Evolutionary conservation across 2,797 vertebrate species (phyloP).

Genomic region (Triplophysa bombifrons): DNA sequence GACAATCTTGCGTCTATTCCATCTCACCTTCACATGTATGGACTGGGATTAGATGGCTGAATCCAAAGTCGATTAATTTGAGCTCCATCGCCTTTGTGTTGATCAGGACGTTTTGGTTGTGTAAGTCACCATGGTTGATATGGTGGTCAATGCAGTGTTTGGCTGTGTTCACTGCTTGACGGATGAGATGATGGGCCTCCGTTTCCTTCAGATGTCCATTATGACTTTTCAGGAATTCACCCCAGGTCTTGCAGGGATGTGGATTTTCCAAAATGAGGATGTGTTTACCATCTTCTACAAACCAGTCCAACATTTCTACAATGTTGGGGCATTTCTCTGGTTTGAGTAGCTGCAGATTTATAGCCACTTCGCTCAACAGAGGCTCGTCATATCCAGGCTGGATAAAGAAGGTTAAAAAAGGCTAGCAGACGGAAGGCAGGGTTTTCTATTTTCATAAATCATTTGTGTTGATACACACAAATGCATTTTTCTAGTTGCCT

Average conservation of each 20-base stretch:
- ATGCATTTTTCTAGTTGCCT: too few relatives aligned
- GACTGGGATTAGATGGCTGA: too few relatives aligned
- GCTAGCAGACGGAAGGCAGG: not conserved
- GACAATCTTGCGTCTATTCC: too few relatives aligned
- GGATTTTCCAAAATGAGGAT: conserved; percentile 11
- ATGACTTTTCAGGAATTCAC: not conserved
- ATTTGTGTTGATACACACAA: not conserved
- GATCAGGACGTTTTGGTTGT: not conserved
- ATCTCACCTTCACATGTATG: too few relatives aligned
- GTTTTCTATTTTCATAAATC: not conserved
- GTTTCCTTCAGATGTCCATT: not conserved
- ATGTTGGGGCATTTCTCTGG: not conserved
- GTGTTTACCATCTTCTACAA: not conserved
- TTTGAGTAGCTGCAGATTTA: not conserved
- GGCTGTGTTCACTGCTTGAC: not conserved
- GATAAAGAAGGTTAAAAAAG: not conserved
- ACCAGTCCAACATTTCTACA: not conserved
- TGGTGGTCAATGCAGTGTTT: not conserved
- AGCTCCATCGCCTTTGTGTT: not conserved
- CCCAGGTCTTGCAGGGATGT: conserved; percentile 1
- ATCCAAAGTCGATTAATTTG: conserved; percentile 20
- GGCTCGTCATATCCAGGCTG: not conserved
- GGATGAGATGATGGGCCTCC: not conserved
- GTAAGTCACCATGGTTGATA: not conserved
- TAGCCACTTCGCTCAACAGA: not conserved